phyloP scores from a whole-genome alignment of 2,113 vertebrate genomes.

The Pterocles orientalis region DNA sequence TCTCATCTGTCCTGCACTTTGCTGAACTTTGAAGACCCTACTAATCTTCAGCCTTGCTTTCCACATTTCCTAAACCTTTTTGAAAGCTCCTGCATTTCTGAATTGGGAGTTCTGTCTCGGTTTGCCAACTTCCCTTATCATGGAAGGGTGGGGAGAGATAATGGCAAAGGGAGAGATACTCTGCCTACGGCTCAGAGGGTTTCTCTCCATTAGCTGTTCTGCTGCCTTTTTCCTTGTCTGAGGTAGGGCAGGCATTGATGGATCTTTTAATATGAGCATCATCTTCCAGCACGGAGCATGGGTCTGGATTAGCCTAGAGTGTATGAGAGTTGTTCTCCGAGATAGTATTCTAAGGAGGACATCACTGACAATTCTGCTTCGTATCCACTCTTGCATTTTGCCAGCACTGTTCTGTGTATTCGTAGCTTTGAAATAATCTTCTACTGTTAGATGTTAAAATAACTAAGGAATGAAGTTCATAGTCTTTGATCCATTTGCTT shows the following conservation, averaged over 20 bases:
- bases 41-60: not conserved
- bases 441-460: not conserved
- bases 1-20: not conserved
- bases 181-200: not conserved
- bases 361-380: not conserved
- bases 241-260: not conserved
- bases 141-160: not conserved
- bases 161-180: not conserved
- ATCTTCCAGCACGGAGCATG: slow-evolving; percentile 17
- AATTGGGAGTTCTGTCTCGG: not conserved
- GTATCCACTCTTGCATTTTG: not conserved
- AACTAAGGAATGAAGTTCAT: not conserved
- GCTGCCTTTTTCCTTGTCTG: not conserved
- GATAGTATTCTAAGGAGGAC: slow-evolving; percentile 19
- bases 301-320: slow-evolving; percentile 53
- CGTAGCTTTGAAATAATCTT: slow-evolving; percentile 12
- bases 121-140: not conserved
- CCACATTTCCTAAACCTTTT: not conserved
- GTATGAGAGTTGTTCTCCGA: not conserved
- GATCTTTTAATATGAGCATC: slow-evolving; percentile 58
- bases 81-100: not conserved
- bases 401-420: not conserved
- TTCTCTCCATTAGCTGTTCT: slow-evolving; percentile 33
- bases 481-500: not conserved
- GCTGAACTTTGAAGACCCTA: not conserved